Conservation (phyloP, 2,888 invertebrate genomes). For the Oxyscelio sp. region DNA sequence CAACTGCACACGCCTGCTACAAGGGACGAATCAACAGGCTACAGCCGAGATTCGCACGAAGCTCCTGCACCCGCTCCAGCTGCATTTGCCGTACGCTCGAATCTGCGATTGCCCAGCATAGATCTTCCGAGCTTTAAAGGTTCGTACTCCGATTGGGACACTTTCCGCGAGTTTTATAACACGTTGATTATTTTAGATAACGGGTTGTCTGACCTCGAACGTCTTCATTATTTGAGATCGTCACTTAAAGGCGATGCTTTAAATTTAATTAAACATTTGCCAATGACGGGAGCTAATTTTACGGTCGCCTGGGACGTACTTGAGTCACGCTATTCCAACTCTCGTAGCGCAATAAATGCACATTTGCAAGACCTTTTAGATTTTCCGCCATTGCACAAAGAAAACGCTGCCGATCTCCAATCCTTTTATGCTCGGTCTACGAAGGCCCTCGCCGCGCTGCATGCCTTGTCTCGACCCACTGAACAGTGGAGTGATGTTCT, state of each 20-base stretch:
- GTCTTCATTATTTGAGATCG: slow-evolving; percentile 38
- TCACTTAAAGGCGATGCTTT: slow-evolving; percentile 39
- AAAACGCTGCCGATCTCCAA: not conserved
- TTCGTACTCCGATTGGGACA: no score
- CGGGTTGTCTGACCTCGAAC: slow-evolving; percentile 1
- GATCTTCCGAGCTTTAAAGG: no score
- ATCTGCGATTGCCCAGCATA: no score
- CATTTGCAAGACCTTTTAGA: not conserved
- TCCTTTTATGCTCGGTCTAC: not conserved
- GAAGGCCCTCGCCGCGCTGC: not conserved
- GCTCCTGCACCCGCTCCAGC: no score
- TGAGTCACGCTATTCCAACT: not conserved
- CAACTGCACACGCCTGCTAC: no score
- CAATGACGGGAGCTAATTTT: slow-evolving; percentile 31
- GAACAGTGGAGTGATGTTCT: not conserved
- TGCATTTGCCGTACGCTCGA: no score
- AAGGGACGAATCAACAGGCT: no score
- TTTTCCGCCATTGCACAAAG: not conserved
- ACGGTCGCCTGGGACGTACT: not conserved
- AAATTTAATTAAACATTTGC: slow-evolving; percentile 37
- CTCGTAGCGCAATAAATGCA: not conserved
- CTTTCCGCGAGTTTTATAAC: no score
- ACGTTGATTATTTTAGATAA: not conserved
- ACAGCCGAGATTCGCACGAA: no score
- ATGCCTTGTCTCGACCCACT: not conserved